These are phyloP conservation scores for Pomacea maculata DNA, from an alignment of 1,140 invertebrate species.

Conservation along the genomic window DNA sequence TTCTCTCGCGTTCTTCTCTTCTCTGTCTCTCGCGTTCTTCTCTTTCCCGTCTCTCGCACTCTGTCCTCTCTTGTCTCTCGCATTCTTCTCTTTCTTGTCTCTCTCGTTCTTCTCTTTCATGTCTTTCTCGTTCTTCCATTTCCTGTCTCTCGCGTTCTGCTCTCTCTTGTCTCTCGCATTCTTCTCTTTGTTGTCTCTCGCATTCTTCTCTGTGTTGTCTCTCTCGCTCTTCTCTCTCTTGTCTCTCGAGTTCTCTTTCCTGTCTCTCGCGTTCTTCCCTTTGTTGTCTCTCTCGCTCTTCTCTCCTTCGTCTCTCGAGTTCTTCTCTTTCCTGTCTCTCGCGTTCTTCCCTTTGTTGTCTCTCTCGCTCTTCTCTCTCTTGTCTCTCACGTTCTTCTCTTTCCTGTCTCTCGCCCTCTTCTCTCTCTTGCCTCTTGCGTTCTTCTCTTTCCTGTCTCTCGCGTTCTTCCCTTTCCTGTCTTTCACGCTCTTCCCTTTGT, in stretches of 20 bases:
- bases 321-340: neutral
- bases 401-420: neutral
- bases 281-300: conserved; percentile 4
- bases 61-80: too few relatives aligned
- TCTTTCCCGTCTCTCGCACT: too few relatives aligned
- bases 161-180: neutral
- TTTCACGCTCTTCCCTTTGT: neutral
- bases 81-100: neutral
- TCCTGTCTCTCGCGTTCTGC: neutral
- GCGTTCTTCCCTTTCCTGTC: neutral
- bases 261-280: neutral
- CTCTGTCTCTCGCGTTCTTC: too few relatives aligned
- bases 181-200: neutral
- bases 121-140: neutral
- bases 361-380: conserved; percentile 1
- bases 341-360: neutral
- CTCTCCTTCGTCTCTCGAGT: neutral
- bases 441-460: neutral
- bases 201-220: neutral
- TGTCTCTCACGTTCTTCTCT: neutral
- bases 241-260: neutral
- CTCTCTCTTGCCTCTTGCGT: too few relatives aligned
- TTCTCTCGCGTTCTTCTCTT: too few relatives aligned
- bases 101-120: too few relatives aligned
- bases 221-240: neutral